Conservation (phyloP, 2,888 invertebrate genomes). For the Tiliacea citrago region DNA sequence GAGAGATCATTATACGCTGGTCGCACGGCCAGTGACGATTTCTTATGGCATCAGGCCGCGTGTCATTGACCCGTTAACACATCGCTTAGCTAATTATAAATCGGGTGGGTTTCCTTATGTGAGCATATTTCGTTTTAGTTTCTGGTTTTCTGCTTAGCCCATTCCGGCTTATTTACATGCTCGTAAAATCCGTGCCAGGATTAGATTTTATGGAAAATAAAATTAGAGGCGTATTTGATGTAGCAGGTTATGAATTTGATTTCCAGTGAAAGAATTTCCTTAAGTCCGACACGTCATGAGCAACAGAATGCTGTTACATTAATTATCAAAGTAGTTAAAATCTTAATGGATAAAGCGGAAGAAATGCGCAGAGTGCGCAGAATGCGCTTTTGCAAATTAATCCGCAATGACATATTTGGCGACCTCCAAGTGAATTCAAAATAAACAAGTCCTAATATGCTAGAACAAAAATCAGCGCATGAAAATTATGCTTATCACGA, state of each 20-base stretch:
- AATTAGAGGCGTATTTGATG: constrained; percentile 42
- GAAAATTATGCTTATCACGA: constrained; percentile 32
- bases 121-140: constrained; percentile 65
- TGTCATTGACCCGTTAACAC: constrained; percentile 89
- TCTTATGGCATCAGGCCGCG: constrained; percentile 76
- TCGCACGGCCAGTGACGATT: constrained; percentile 71
- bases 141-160: constrained; percentile 61
- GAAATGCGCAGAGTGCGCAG: constrained; percentile 10
- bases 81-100: constrained; percentile 87
- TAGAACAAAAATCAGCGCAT: constrained; percentile 3
- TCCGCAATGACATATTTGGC: constrained; percentile 7
- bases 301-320: constrained; percentile 8
- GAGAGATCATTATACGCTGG: constrained; percentile 73
- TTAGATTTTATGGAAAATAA: constrained; percentile 51
- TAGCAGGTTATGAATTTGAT: constrained; percentile 41
- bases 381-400: neutral
- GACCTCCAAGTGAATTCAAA: neutral
- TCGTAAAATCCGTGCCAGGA: constrained; percentile 55
- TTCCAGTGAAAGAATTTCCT: constrained; percentile 22
- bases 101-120: constrained; percentile 80
- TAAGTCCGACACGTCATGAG: neutral
- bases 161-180: constrained; percentile 51
- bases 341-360: constrained; percentile 22
- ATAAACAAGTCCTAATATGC: constrained; percentile 1
- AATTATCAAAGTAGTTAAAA: constrained; percentile 24